Conservation (phyloP, 2,113 vertebrate genomes). For the Vulpes ferrilata region DNA sequence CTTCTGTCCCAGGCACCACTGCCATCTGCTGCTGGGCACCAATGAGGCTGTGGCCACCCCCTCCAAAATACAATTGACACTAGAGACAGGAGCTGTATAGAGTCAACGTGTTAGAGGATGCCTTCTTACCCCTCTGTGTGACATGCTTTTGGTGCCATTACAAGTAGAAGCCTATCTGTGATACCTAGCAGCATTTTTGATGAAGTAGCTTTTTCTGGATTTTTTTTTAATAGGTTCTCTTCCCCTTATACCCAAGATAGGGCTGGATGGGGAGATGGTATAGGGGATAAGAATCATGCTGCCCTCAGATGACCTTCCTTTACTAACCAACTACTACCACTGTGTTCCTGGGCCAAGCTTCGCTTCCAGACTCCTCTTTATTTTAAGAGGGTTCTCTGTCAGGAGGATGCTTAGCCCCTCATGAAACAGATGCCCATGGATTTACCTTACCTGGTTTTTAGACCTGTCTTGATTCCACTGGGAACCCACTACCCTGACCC, state of each 20-base stretch:
- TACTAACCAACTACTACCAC: no score
- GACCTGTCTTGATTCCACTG: not conserved
- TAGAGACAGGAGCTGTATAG: not conserved
- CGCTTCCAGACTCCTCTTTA: not conserved
- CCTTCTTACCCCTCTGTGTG: not conserved
- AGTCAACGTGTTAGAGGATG: not conserved
- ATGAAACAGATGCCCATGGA: not conserved
- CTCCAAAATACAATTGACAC: not conserved
- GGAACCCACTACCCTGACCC: not conserved
- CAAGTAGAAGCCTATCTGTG: not conserved
- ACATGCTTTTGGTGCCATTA: not conserved
- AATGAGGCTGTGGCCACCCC: not conserved
- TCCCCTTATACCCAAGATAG: not conserved
- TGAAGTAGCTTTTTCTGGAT: not conserved
- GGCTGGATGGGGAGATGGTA: not conserved
- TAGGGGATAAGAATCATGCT: not conserved
- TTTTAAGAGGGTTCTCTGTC: not conserved
- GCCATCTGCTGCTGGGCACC: not conserved
- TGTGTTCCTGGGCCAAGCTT: not conserved
- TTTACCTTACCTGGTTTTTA: not conserved
- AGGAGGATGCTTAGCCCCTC: not conserved
- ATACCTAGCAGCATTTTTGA: not conserved
- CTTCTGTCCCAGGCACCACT: not conserved
- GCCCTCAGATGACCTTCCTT: not conserved
- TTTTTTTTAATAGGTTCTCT: constrained; percentile 4